Evolutionary conservation across 2,797 vertebrate species (phyloP).

Genomic region (Ibycter americanus): DNA sequence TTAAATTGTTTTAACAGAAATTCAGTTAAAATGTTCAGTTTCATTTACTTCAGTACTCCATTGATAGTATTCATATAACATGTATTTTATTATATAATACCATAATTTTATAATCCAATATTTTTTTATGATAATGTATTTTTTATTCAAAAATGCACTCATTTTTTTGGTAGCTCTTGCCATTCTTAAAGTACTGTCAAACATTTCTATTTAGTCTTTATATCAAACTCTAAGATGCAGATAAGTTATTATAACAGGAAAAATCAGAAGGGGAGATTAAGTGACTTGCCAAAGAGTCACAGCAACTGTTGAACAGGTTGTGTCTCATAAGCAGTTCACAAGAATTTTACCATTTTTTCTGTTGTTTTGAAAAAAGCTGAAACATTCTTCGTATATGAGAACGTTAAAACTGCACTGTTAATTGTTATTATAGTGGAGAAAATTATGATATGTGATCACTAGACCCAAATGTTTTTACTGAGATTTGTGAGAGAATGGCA

Average conservation of each 20-base stretch:
- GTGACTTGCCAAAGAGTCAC: neutral
- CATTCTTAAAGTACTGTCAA: neutral
- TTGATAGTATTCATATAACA: neutral
- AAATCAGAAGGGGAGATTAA: neutral
- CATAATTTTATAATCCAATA: neutral
- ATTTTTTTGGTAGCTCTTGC: neutral
- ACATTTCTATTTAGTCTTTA: neutral
- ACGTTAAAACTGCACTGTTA: neutral
- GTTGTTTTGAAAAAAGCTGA: neutral
- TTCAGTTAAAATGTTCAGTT: neutral
- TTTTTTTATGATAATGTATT: neutral
- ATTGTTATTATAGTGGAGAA: neutral
- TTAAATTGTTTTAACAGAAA: neutral
- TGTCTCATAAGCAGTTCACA: neutral
- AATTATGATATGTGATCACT: neutral
- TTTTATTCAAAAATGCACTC: neutral
- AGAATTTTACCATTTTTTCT: neutral
- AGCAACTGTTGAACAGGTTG: neutral
- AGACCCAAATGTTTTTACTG: neutral
- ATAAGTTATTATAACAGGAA: neutral
- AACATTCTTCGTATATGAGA: neutral
- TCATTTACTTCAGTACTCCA: neutral
- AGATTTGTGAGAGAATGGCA: neutral
- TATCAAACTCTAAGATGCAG: neutral
- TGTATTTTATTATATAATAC: neutral